Evolutionary conservation across 2,797 vertebrate species (phyloP).

Genomic region (Sebastolobus altivelis): DNA sequence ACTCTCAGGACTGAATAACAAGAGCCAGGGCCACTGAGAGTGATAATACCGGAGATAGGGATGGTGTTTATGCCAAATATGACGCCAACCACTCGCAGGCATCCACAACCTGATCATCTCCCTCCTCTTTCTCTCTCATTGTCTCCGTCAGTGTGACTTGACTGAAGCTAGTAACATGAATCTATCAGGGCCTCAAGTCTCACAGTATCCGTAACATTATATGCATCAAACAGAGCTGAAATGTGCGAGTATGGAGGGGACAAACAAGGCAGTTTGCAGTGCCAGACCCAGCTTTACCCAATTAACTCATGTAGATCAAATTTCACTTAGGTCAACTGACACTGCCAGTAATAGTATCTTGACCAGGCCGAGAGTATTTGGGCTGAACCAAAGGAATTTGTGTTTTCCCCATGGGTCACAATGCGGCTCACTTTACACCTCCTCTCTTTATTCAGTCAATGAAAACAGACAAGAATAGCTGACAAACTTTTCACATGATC

Average conservation of each 20-base stretch:
- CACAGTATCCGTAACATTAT: constrained; percentile 2
- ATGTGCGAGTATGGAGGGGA: constrained; percentile 11
- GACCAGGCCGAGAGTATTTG: constrained; percentile 12
- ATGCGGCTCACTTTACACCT: constrained; percentile 27
- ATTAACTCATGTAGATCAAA: constrained; percentile 38
- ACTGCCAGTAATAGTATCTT: constrained; percentile 25
- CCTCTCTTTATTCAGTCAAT: constrained; percentile 28
- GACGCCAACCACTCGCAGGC: constrained; percentile 20
- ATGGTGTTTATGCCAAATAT: constrained; percentile 42
- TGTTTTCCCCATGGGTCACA: constrained; percentile 20
- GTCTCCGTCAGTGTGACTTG: constrained; percentile 10
- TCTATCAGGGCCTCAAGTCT: constrained; percentile 28
- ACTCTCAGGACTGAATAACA: constrained; percentile 28
- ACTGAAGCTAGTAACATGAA: constrained; percentile 24
- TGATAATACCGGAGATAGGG: constrained; percentile 27
- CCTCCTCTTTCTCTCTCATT: not conserved
- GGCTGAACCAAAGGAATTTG: constrained; percentile 29
- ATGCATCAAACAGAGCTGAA: constrained; percentile 17
- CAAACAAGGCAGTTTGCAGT: not conserved
- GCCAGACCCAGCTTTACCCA: constrained; percentile 23
- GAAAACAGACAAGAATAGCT: constrained; percentile 49
- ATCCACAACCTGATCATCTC: constrained; percentile 32
- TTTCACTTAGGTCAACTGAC: constrained; percentile 36
- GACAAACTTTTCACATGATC: constrained; percentile 33
- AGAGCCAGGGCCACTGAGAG: constrained; percentile 32